Conservation (phyloP, 2,888 invertebrate genomes). For the Netelia virgata region DNA sequence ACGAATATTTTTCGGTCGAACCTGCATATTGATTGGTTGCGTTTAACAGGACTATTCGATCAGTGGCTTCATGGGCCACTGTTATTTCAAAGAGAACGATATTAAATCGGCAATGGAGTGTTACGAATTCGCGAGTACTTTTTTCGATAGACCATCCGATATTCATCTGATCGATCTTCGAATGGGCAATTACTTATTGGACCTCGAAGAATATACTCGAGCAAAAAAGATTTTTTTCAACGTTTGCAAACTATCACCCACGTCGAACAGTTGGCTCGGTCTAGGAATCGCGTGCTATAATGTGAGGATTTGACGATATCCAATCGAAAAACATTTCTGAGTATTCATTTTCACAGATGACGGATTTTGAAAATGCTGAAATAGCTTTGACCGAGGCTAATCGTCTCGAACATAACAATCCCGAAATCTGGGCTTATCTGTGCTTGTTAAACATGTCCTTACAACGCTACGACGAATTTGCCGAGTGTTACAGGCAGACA, state of each 20-base stretch:
- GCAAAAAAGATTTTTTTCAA: slow-evolving; percentile 74
- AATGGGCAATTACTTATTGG: slow-evolving; percentile 74
- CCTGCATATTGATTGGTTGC: background rate
- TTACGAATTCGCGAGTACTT: slow-evolving; percentile 75
- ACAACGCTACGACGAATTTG: slow-evolving; percentile 76
- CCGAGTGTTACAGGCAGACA: slow-evolving; percentile 78
- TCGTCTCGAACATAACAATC: slow-evolving; percentile 73
- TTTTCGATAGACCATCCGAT: slow-evolving; percentile 75
- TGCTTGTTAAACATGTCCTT: slow-evolving; percentile 77
- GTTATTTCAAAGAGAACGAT: slow-evolving; percentile 70
- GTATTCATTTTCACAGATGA: slow-evolving; percentile 60
- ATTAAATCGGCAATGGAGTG: slow-evolving; percentile 70
- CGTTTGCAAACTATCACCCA: slow-evolving; percentile 73
- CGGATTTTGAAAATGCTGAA: slow-evolving; percentile 75
- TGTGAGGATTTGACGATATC: slow-evolving; percentile 67
- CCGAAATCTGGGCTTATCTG: slow-evolving; percentile 77
- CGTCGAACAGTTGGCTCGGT: slow-evolving; percentile 76
- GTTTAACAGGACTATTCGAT: slow-evolving; percentile 76
- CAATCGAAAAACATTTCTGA: background rate
- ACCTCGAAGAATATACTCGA: slow-evolving; percentile 68
- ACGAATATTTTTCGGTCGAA: background rate
- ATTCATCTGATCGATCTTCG: slow-evolving; percentile 77
- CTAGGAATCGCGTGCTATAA: slow-evolving; percentile 75
- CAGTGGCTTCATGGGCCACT: slow-evolving; percentile 77
- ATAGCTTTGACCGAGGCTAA: slow-evolving; percentile 77